Conservation (phyloP, 2,888 invertebrate genomes). For the Conistra vaccinii region DNA sequence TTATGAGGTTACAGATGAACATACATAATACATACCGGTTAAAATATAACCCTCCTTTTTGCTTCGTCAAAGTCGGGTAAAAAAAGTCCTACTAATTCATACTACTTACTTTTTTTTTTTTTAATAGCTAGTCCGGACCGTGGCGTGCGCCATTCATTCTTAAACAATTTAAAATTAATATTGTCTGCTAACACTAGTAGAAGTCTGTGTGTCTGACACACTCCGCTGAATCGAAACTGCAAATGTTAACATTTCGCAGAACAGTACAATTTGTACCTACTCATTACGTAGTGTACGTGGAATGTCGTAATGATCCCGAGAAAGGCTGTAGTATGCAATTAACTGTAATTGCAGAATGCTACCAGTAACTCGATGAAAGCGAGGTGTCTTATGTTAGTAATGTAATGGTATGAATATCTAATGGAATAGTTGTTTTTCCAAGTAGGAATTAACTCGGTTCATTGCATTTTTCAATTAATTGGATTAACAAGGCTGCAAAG, state of each 20-base stretch:
- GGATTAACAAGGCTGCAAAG: neutral
- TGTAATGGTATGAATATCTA: neutral
- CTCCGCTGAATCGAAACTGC: neutral
- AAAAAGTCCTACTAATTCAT: no score
- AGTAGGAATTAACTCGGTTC: neutral
- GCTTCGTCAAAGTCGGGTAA: no score
- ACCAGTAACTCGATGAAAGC: conserved; percentile 3
- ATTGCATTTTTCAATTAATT: neutral
- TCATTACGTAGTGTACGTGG: conserved; percentile 31
- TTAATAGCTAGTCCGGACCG: no score
- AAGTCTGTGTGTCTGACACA: neutral
- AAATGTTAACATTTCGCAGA: conserved; percentile 32
- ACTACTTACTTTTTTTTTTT: no score
- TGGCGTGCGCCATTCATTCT: neutral
- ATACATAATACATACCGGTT: no score
- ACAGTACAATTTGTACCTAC: conserved; percentile 35
- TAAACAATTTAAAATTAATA: neutral
- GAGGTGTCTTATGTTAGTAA: conserved; percentile 2
- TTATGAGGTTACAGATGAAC: no score
- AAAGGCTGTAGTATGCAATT: conserved; percentile 29
- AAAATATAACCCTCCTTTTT: no score
- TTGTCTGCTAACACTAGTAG: neutral
- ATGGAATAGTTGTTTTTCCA: neutral
- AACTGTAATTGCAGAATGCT: conserved; percentile 43
- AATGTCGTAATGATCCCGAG: conserved; percentile 37